Evolutionary conservation across 2,888 invertebrate genomes (phyloP).

Genomic region (Drosophila pegasa): DNA sequence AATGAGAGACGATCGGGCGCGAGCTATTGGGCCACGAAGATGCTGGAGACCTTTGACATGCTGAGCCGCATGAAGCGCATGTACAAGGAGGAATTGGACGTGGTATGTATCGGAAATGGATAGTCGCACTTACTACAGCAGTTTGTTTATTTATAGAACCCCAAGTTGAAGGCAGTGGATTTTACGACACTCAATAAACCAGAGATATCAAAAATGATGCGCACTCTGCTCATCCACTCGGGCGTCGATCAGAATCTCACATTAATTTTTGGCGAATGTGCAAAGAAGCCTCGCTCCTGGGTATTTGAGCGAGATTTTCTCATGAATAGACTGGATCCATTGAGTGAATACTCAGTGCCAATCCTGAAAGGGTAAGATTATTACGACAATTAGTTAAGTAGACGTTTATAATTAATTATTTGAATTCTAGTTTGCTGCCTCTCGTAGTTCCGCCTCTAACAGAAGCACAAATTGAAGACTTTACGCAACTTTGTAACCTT

Average conservation of each 20-base stretch:
- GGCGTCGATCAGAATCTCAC: conserved; percentile 75
- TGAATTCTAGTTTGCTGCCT: conserved; percentile 66
- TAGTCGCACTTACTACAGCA: not conserved
- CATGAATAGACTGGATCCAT: conserved; percentile 58
- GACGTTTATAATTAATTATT: no score
- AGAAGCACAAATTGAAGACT: conserved; percentile 45
- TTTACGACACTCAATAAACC: conserved; percentile 71
- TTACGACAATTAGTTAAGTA: not conserved
- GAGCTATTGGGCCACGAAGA: conserved; percentile 83
- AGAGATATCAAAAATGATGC: conserved; percentile 69
- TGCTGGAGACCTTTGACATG: conserved; percentile 77
- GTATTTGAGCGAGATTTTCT: conserved; percentile 77
- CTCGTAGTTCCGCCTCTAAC: conserved; percentile 74
- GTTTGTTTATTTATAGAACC: conserved; percentile 63
- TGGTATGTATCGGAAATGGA: conserved; percentile 57
- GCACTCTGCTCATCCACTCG: conserved; percentile 67
- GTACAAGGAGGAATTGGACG: conserved; percentile 78
- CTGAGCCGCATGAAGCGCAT: conserved; percentile 81
- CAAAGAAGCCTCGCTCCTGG: conserved; percentile 78
- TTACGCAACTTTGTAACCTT: conserved; percentile 62
- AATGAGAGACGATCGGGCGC: conserved; percentile 69
- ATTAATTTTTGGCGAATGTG: conserved; percentile 80
- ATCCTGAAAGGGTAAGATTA: conserved; percentile 73
- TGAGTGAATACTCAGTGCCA: conserved; percentile 72
- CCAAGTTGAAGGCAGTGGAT: conserved; percentile 59